Conservation (phyloP, 2,888 invertebrate genomes). For the Nemapogon koenigi region DNA sequence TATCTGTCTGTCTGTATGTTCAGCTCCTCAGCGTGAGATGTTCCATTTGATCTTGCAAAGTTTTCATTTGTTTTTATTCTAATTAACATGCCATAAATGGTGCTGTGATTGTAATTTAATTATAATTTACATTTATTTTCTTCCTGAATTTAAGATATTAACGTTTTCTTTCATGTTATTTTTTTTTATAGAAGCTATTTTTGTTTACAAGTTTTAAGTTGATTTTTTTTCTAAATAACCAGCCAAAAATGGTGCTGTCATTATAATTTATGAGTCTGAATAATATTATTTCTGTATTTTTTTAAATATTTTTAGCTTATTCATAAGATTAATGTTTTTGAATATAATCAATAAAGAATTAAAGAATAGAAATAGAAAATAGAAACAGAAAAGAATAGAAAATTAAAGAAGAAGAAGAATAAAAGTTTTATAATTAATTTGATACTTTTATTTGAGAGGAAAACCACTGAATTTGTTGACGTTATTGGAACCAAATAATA, state of each 20-base stretch:
- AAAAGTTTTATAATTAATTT: constrained; percentile 11
- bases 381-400: too few species aligned
- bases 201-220: constrained; percentile 13
- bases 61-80: constrained; percentile 11
- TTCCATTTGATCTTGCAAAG: constrained; percentile 11
- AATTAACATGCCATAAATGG: constrained; percentile 10
- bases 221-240: too few species aligned
- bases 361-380: too few species aligned
- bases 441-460: constrained; percentile 12
- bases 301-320: constrained; percentile 1
- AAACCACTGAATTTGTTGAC: constrained; percentile 12
- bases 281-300: constrained; percentile 9
- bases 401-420: too few species aligned
- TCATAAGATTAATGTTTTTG: constrained; percentile 3
- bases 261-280: constrained; percentile 12
- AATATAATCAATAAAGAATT: background rate
- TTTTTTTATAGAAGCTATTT: constrained; percentile 13
- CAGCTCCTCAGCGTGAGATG: too few species aligned
- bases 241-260: too few species aligned
- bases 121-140: too few species aligned
- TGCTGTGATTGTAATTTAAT: constrained; percentile 12
- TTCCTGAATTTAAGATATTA: constrained; percentile 12
- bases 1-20: too few species aligned
- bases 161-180: constrained; percentile 11
- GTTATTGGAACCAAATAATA: constrained; percentile 12